phyloP scores from a whole-genome alignment of 1,140 invertebrate species.

The Scaptomyza pallida region DNA sequence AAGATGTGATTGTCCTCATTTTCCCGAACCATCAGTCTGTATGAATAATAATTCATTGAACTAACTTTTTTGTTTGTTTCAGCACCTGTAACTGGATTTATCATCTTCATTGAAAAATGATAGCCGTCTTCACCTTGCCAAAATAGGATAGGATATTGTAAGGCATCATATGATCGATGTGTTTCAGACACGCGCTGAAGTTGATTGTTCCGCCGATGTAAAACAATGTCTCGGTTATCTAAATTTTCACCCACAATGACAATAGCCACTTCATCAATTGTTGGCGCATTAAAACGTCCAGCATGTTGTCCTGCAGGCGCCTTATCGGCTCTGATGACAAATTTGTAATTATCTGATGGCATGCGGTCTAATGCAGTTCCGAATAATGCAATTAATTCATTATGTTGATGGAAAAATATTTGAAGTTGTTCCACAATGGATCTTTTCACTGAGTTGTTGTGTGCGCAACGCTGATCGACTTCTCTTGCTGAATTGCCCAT shows the following conservation, averaged over 20 bases:
- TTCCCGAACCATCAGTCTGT: too few species aligned
- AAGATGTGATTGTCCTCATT: too few species aligned
- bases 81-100: too few species aligned
- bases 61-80: too few species aligned
- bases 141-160: too few species aligned
- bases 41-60: too few species aligned
- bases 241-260: conserved; percentile 72
- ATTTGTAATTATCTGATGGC: conserved; percentile 68
- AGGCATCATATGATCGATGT: conserved; percentile 61
- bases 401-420: conserved; percentile 19
- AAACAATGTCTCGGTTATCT: conserved; percentile 23
- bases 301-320: conserved; percentile 81
- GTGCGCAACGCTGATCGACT: too few species aligned
- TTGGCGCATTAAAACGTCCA: conserved; percentile 83
- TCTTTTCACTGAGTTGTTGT: too few species aligned
- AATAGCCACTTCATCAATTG: conserved; percentile 80
- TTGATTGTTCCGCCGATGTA: conserved; percentile 11
- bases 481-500: too few species aligned
- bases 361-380: too few species aligned
- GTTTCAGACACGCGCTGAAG: conserved; percentile 62
- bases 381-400: conserved; percentile 52
- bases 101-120: too few species aligned
- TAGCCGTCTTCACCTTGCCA: too few species aligned
- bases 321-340: conserved; percentile 82
- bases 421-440: neutral